Conservation (phyloP, 2,797 vertebrate species). For the Lepilemur septentrionalis region DNA sequence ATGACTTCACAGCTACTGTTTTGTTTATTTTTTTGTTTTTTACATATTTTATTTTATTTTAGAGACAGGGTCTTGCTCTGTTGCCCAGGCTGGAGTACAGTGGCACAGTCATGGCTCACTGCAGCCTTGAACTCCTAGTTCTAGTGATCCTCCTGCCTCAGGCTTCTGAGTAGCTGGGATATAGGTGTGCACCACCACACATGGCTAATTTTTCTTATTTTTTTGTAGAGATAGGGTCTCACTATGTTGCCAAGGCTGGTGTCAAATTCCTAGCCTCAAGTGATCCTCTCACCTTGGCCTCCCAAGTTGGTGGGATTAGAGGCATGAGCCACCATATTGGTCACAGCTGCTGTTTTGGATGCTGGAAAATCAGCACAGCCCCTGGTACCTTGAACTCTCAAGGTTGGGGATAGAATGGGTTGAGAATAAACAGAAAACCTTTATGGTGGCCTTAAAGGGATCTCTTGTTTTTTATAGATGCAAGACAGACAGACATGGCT, state of each 20-base stretch:
- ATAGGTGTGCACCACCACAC: too few relatives aligned
- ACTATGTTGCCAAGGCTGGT: not conserved
- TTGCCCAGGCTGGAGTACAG: not conserved
- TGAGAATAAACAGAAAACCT: not conserved
- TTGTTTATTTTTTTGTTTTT: not conserved
- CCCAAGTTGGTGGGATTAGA: not conserved
- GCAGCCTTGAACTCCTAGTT: too few relatives aligned
- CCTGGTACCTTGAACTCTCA: not conserved
- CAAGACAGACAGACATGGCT: not conserved
- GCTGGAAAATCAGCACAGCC: not conserved
- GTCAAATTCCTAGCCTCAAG: not conserved
- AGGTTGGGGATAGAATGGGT: not conserved
- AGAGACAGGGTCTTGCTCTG: not conserved
- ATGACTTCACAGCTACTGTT: not conserved
- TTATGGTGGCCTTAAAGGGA: not conserved
- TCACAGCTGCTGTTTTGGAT: not conserved
- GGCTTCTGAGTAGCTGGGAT: too few relatives aligned
- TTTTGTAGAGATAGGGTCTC: not conserved
- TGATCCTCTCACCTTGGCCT: not conserved
- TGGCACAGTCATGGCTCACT: too few relatives aligned
- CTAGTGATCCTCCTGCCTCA: too few relatives aligned
- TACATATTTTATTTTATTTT: not conserved
- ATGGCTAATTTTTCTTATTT: too few relatives aligned
- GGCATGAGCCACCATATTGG: accelerated
- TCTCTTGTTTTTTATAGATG: conserved; percentile 58